Conservation (phyloP, 1,140 invertebrate species). For the Frieseomelitta varia region DNA sequence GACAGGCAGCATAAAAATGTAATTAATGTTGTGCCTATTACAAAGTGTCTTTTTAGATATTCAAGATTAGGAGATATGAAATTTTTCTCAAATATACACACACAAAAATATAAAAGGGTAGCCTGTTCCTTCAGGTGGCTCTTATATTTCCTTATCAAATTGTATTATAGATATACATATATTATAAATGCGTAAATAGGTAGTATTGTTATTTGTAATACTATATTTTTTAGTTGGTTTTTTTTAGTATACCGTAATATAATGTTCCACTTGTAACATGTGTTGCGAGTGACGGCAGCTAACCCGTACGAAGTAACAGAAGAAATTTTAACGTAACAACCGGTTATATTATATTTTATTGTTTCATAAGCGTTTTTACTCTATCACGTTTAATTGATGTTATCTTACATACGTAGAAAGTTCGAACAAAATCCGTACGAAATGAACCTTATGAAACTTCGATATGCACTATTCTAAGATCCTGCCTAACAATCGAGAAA, state of each 20-base stretch:
- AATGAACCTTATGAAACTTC: conserved; percentile 47
- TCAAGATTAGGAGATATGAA: conserved; percentile 2
- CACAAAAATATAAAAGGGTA: conserved; percentile 20
- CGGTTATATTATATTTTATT: conserved; percentile 59
- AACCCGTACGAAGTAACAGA: conserved; percentile 31
- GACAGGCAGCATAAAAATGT: conserved; percentile 67
- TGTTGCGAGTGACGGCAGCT: conserved; percentile 36
- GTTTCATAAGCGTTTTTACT: conserved; percentile 61
- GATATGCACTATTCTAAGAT: conserved; percentile 49
- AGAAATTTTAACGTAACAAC: conserved; percentile 25
- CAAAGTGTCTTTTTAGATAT: conserved; percentile 60
- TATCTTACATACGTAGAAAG: conserved; percentile 18
- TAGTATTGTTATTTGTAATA: conserved; percentile 68
- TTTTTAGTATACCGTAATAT: conserved; percentile 29
- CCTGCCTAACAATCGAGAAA: conserved; percentile 49
- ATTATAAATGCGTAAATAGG: conserved; percentile 42
- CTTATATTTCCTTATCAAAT: conserved; percentile 66
- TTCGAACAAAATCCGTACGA: conserved; percentile 28
- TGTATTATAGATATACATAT: conserved; percentile 64
- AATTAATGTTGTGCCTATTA: conserved; percentile 63
- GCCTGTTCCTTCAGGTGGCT: conserved; percentile 66
- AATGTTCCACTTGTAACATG: conserved; percentile 12
- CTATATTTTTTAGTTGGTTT: conserved; percentile 64
- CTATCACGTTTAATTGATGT: conserved; percentile 30
- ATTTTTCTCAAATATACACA: conserved; percentile 6